Evolutionary conservation across 2,888 invertebrate species (phyloP).

Genomic region (Anorthoa munda): DNA sequence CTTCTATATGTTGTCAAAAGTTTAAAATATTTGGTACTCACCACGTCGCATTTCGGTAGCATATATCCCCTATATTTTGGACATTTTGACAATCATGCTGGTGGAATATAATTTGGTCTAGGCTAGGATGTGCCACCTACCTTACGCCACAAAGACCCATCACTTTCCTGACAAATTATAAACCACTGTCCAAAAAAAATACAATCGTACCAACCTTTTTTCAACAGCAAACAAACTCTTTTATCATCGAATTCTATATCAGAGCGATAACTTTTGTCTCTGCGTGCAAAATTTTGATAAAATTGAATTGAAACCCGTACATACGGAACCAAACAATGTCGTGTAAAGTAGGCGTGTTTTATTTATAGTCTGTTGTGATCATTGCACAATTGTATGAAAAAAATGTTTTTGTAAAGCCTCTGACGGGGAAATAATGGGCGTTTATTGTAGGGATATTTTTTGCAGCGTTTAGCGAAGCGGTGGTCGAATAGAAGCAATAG

Average conservation of each 20-base stretch:
- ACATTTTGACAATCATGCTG: too few species aligned
- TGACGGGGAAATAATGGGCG: conserved; percentile 75
- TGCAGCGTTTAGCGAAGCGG: conserved; percentile 49
- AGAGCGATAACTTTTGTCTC: conserved; percentile 64
- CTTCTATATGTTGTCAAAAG: too few species aligned
- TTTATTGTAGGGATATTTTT: conserved; percentile 71
- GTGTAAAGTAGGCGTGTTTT: conserved; percentile 83
- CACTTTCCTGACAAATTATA: conserved; percentile 18
- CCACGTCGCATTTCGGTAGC: too few species aligned
- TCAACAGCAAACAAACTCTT: conserved; percentile 41
- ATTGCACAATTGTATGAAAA: conserved; percentile 79
- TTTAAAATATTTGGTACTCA: too few species aligned
- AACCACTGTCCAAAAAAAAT: conserved; percentile 20
- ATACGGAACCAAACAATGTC: conserved; percentile 56
- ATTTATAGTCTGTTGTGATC: conserved; percentile 87
- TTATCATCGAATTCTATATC: conserved; percentile 49
- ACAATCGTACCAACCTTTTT: conserved; percentile 23
- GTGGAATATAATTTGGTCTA: too few species aligned
- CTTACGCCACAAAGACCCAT: conserved; percentile 13
- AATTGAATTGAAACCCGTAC: conserved; percentile 65
- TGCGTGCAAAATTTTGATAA: conserved; percentile 65
- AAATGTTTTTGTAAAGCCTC: conserved; percentile 71
- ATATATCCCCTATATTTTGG: too few species aligned
- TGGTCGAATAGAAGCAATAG: conserved; percentile 57
- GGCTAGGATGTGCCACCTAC: neutral